Conservation (phyloP, 1,140 invertebrate species). For the Mesaphorura yosii region DNA sequence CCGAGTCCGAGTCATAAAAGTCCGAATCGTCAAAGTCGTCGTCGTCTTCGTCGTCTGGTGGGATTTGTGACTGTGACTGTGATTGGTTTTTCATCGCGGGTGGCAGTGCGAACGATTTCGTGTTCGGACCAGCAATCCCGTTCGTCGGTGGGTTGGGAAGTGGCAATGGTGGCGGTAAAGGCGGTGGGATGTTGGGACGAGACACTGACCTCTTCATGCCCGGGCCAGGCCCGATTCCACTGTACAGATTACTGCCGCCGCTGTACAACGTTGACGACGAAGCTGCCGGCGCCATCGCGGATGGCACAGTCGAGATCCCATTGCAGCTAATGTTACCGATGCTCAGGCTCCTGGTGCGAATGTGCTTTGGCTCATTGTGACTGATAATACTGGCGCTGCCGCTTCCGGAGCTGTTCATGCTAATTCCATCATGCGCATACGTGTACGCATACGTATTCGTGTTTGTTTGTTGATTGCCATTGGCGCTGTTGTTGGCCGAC, state of each 20-base stretch:
- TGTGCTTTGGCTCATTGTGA: no score
- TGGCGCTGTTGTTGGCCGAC: not conserved
- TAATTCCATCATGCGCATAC: no score
- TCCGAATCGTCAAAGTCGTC: conserved; percentile 30
- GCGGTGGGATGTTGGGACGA: conserved; percentile 25
- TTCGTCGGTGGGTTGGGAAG: not conserved
- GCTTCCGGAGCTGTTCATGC: not conserved
- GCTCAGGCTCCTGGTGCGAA: no score
- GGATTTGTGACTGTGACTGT: not conserved
- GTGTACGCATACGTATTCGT: no score
- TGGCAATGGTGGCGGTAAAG: conserved; percentile 3
- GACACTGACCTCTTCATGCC: conserved; percentile 5
- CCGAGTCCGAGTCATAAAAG: conserved; percentile 31
- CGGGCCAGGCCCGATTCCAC: not conserved
- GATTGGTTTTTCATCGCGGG: no score
- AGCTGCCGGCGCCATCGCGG: not conserved
- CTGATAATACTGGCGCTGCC: not conserved
- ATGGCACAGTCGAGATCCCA: not conserved
- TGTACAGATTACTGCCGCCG: not conserved
- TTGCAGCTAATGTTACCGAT: no score
- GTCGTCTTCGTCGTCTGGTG: conserved; percentile 4
- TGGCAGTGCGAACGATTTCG: no score
- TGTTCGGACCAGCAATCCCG: not conserved
- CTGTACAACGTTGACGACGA: not conserved
- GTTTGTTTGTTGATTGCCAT: no score